phyloP scores from a whole-genome alignment of 2,113 vertebrate genomes.

The Diadophis punctatus region DNA sequence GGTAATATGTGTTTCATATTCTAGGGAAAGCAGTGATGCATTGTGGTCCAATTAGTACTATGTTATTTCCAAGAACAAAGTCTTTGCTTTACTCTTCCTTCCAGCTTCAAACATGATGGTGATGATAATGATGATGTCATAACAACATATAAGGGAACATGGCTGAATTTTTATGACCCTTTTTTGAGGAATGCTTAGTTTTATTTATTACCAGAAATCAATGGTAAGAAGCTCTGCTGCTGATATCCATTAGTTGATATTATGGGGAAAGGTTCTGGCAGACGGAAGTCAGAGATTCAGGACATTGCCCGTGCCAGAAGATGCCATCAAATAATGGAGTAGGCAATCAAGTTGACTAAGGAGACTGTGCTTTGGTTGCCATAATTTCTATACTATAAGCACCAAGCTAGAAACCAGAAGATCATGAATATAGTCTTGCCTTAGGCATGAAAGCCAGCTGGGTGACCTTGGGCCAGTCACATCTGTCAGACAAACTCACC shows the following conservation, averaged over 20 bases:
- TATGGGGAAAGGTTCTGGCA: not conserved
- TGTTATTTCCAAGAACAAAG: not conserved
- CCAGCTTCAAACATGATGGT: not conserved
- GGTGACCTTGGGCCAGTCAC: not conserved
- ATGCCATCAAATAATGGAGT: not conserved
- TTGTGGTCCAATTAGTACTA: not conserved
- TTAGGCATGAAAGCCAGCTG: not conserved
- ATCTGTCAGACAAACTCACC: no score
- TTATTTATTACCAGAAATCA: not conserved
- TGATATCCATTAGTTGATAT: not conserved
- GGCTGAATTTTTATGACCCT: not conserved
- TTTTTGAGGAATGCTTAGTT: not conserved
- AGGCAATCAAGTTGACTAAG: not conserved
- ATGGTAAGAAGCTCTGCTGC: not conserved
- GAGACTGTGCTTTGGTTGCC: not conserved
- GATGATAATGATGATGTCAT: not conserved
- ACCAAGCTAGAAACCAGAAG: not conserved
- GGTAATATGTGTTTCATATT: not conserved
- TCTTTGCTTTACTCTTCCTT: not conserved
- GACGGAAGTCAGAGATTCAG: not conserved
- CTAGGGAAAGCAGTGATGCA: not conserved
- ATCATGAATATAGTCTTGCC: not conserved
- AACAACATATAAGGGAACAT: not conserved
- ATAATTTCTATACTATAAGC: not conserved
- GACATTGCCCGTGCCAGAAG: not conserved